Percentiles rank a stretch among this genome's conserved stretches.
These are phyloP conservation scores for Rhynchotus rufescens DNA, from an alignment of 2,797 vertebrate genomes.

Conservation along the genomic window DNA sequence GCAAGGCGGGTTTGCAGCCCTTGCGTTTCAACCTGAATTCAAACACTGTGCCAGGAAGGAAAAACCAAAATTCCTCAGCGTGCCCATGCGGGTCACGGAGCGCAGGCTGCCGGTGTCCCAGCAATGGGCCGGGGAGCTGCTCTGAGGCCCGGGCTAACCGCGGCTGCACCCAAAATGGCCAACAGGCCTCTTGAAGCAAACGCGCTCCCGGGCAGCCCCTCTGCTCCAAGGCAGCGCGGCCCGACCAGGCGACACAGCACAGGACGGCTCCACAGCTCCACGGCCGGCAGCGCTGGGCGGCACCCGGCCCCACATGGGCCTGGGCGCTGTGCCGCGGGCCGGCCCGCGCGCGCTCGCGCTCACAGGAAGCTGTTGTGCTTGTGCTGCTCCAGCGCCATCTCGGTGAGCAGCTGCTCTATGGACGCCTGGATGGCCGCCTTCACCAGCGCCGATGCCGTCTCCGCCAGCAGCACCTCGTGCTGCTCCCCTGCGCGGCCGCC, in stretches of 20 bases:
- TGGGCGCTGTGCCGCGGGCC: too few species aligned
- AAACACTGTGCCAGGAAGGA: not conserved
- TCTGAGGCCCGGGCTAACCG: not conserved
- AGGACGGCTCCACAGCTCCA: too few species aligned
- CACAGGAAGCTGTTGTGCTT: constrained; percentile 79
- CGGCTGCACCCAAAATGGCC: too few species aligned
- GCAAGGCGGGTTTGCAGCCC: constrained; percentile 8
- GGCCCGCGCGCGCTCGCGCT: not conserved
- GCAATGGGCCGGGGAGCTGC: constrained; percentile 7
- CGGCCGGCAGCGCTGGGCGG: too few species aligned
- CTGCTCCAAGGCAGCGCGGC: too few species aligned
- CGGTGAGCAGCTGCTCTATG: constrained; percentile 85
- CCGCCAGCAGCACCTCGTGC: constrained; percentile 81
- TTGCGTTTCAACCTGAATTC: constrained; percentile 8
- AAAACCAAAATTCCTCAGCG: not conserved
- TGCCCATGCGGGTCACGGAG: not conserved
- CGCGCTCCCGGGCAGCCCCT: too few species aligned
- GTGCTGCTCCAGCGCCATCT: constrained; percentile 80
- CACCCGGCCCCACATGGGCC: too few species aligned
- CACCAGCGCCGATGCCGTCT: constrained; percentile 85
- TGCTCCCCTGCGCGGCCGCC: constrained; percentile 80
- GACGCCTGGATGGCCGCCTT: constrained; percentile 85
- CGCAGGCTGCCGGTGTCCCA: not conserved
- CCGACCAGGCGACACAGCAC: too few species aligned
- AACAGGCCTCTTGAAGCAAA: not conserved